Base-by-base conservation (phyloP, 2,113 vertebrate species). In the Hippocampus comes region DNA sequence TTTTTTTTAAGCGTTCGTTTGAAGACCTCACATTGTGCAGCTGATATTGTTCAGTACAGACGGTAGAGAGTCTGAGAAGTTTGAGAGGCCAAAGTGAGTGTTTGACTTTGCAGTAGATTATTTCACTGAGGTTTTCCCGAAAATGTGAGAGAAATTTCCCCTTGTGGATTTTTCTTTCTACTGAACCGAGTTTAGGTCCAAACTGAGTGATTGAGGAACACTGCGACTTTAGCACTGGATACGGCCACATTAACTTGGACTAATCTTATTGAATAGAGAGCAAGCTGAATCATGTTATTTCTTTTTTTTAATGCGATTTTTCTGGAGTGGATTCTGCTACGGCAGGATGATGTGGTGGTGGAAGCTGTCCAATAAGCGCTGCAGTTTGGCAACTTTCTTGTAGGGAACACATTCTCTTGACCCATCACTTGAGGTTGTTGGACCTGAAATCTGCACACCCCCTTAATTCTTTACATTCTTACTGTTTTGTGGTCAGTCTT, bases 201-300 rank as follows among this genome's bases (percentile, higher is more conserved):
- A 84, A 75, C 70, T 56, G 69, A 70, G 63, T 72, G 82, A 87
- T 84, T 77, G 85, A 72, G 63, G 70, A 69, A 55, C 48, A 48
- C 69, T 43, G 69, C 42, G 78, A 81, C 63, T 78, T 81, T 77
- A 74, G 68, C 76, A 63, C 59, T 70, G 27, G 21, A 71, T 61
- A 71, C 11, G 2, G 69, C 68, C 76, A 18, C 68, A 78, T 82
- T 81, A 71, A 41, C n/a, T 66, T 63, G 72, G 65, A 73, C 75
- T 61, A 43, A 68, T 77, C 65, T 57, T 12, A 68, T 61, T 63
- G 75, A 75, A 78, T 57, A 5, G 53, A 30, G 5, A 66, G 25
- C 68, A 67, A 82, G 86, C 82, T 23, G 27, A 71, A 77, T 79
- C 21, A 61, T 74, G 66, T 63, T 72, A 12, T 51, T 34, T 5